Evolutionary conservation across 1,140 invertebrate genomes (phyloP).

Genomic region (Leguminivora glycinivorella): DNA sequence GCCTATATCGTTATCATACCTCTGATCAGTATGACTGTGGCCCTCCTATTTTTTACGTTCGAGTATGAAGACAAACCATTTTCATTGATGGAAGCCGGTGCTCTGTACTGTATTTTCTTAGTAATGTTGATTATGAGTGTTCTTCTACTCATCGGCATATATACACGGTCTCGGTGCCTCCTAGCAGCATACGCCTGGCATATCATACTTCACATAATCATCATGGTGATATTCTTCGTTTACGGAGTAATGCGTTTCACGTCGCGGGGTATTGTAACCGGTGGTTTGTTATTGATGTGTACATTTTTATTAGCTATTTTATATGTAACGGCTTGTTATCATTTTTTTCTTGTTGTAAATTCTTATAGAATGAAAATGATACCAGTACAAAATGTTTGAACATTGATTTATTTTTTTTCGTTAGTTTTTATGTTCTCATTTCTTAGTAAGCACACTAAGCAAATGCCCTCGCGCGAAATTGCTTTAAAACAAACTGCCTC

Average conservation of each 20-base stretch:
- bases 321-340: slow-evolving; percentile 25
- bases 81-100: background rate
- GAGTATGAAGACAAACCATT: background rate
- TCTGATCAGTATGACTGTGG: background rate
- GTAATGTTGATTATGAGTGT: slow-evolving; percentile 5
- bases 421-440: no score
- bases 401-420: background rate
- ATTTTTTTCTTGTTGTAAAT: slow-evolving; percentile 30
- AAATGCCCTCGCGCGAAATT: no score
- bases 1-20: slow-evolving; percentile 3
- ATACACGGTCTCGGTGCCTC: background rate
- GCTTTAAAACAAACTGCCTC: no score
- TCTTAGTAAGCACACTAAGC: no score
- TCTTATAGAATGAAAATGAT: slow-evolving; percentile 29
- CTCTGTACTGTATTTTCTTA: background rate
- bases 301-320: background rate
- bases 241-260: background rate
- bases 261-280: background rate
- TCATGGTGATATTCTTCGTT: background rate
- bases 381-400: background rate
- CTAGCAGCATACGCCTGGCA: slow-evolving; percentile 20
- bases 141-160: background rate
- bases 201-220: slow-evolving; percentile 8
- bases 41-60: background rate
- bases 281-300: background rate